phyloP scores from a whole-genome alignment of 2,113 vertebrate genomes.

The Pterocles gutturalis region DNA sequence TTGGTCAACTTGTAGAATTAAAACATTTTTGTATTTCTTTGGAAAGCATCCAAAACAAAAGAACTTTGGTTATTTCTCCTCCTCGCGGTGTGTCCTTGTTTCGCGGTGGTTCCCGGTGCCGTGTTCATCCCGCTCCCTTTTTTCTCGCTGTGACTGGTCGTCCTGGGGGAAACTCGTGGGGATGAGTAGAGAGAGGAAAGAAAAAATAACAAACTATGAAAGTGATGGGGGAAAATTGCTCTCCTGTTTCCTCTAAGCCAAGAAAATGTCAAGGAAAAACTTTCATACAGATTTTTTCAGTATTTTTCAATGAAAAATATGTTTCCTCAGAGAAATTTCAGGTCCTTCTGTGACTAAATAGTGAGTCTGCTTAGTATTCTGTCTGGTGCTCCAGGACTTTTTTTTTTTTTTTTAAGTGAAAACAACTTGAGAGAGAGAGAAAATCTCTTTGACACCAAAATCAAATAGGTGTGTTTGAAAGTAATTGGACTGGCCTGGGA shows the following conservation, averaged over 20 bases:
- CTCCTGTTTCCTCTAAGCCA: conserved; percentile 34
- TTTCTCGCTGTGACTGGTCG: not conserved
- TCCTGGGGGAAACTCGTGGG: not conserved
- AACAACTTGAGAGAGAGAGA: not conserved
- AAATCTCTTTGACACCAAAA: conserved; percentile 1
- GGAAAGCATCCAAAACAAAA: not conserved
- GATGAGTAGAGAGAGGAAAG: not conserved
- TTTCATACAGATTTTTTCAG: not conserved
- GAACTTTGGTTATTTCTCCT: not conserved
- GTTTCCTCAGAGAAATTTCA: conserved; percentile 32
- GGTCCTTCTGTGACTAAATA: conserved; percentile 16
- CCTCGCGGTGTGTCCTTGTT: not conserved
- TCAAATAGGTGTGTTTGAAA: not conserved
- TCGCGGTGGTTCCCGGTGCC: not conserved
- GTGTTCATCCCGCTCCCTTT: not conserved
- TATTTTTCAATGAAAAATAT: conserved; percentile 13
- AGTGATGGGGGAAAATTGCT: not conserved
- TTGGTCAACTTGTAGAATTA: not conserved
- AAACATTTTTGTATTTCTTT: not conserved
- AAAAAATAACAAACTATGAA: not conserved
- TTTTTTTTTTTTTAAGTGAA: not conserved
- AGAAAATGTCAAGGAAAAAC: not conserved
- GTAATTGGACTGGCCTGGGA: not conserved
- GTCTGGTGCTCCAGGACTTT: not conserved
- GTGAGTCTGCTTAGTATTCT: conserved; percentile 28